A percentile compares a stretch with the other conserved stretches of the same genome.
Evolutionary conservation across 2,888 invertebrate genomes (phyloP).

Genomic region (Machimus rusticus): DNA sequence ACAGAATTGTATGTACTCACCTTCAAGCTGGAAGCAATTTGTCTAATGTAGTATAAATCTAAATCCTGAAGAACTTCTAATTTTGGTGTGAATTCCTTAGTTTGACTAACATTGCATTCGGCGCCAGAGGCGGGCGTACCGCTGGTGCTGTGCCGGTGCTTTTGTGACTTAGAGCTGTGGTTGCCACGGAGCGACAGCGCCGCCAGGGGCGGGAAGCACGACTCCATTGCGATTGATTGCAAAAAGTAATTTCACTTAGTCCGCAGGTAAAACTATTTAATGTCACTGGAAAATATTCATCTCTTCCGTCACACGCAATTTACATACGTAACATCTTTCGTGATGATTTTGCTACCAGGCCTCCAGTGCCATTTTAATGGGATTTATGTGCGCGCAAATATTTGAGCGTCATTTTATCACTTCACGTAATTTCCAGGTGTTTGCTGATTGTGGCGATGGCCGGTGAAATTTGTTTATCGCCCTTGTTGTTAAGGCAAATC

Average conservation of each 20-base stretch:
- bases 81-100: conserved; percentile 55
- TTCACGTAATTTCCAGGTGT: neutral
- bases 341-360: neutral
- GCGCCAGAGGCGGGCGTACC: conserved; percentile 46
- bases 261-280: neutral
- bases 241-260: neutral
- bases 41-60: conserved; percentile 66
- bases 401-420: conserved; percentile 20
- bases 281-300: neutral
- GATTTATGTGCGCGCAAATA: neutral
- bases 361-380: neutral
- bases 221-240: conserved; percentile 59
- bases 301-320: neutral
- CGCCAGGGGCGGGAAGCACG: conserved; percentile 65
- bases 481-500: neutral
- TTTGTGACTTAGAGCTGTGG: conserved; percentile 51
- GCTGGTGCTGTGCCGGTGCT: conserved; percentile 56
- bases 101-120: conserved; percentile 37
- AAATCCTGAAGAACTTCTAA: conserved; percentile 65
- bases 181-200: conserved; percentile 62
- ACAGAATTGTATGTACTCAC: conserved; percentile 54
- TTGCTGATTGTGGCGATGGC: neutral
- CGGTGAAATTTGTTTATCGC: neutral
- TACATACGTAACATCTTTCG: neutral
- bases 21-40: conserved; percentile 67